Conservation (phyloP, 2,888 invertebrate genomes). For the Lycocerus yunnanus region DNA sequence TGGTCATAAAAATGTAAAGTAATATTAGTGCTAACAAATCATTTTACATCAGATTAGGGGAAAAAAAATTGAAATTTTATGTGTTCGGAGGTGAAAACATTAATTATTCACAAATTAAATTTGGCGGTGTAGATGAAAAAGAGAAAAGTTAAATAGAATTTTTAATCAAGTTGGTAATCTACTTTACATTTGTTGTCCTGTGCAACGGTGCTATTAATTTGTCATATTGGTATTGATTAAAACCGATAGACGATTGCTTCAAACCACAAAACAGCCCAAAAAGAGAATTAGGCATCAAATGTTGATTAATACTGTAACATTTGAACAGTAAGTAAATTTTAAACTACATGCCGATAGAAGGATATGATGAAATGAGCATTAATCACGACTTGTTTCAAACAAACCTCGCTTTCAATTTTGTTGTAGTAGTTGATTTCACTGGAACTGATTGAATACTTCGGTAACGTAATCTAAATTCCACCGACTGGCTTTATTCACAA, state of each 20-base stretch:
- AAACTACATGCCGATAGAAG: background rate
- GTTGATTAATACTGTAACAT: slow-evolving; percentile 10
- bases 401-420: slow-evolving; percentile 11
- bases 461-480: slow-evolving; percentile 13
- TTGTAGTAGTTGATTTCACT: slow-evolving; percentile 6
- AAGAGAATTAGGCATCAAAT: background rate
- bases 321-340: slow-evolving; percentile 2
- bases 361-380: slow-evolving; percentile 8
- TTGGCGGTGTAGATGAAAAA: background rate
- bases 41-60: background rate
- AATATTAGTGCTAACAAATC: background rate
- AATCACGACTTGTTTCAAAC: slow-evolving; percentile 15
- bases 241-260: background rate
- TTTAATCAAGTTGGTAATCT: background rate
- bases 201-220: background rate
- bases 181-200: background rate
- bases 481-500: slow-evolving; percentile 11
- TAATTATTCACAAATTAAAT: background rate
- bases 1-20: background rate
- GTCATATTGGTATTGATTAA: background rate
- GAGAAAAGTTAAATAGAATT: background rate
- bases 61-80: background rate
- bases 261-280: background rate
- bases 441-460: slow-evolving; percentile 8
- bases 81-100: background rate